Evolutionary conservation across 2,888 invertebrate species (phyloP), one percentile per base, ranked within the genome.

Genomic region (Drosophila pseudotalamancana): DNA sequence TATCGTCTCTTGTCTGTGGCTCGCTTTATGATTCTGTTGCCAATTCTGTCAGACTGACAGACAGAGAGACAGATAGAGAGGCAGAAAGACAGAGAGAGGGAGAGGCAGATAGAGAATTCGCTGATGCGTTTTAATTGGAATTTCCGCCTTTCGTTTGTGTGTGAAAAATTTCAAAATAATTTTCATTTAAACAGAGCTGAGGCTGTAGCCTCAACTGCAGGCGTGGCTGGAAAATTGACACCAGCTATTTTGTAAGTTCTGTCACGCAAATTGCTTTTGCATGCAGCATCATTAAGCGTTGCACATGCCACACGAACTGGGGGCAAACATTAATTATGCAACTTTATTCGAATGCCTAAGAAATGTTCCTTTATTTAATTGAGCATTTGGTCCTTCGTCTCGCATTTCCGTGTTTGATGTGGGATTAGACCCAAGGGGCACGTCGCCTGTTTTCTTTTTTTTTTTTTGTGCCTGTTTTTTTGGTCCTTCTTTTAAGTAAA

Each of bases 41-140:
- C 51, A 49, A 61, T 73, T 61, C 64, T 46, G 25, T 34, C 55
- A 39, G 37, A 35, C 48, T 37, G 53, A 56, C 42, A 25, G 35
- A 25, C 53, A 21, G 12, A 21, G 32, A 34, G 16, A 3, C 23
- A 19, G 16, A 4, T 8, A 9, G 9, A 16, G 9, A 14, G 19
- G 1, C 25, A 2, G 42, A 16, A 25, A 43, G 42, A 27, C 27
- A 27, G 27, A 27, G 12, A 16, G 27, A 27, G 12, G n/a, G 43
- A 43, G 27, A 25, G 25, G 6, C 25, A 25, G 25, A 25, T 25
- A 9, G 9, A 8, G 43, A 63, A 74, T 65, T 21, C 72, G 60
- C 67, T 79, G 88, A 82, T 86, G 88, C 86, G 72, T 79, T 84
- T 84, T 84, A 87, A 84, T 84, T 87, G 88, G 84, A 84, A 85